These are phyloP conservation scores for Nylanderia fulva DNA, from an alignment of 1,140 invertebrate species.

Conservation along the genomic window DNA sequence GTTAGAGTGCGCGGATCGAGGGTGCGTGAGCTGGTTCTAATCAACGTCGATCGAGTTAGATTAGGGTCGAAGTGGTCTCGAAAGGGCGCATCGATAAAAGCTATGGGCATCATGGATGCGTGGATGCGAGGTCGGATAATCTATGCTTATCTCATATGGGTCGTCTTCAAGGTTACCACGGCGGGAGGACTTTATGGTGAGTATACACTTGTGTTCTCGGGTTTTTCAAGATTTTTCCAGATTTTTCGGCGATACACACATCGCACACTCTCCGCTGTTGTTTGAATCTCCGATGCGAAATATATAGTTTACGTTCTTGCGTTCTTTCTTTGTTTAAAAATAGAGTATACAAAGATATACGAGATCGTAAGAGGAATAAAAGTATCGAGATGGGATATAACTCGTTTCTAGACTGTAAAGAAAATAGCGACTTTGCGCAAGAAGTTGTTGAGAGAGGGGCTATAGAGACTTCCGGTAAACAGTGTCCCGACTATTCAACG, in stretches of 20 bases:
- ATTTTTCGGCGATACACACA: background rate
- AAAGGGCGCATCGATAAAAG: constrained; percentile 70
- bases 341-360: background rate
- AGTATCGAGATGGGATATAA: constrained; percentile 11
- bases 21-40: constrained; percentile 47
- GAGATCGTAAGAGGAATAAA: constrained; percentile 25
- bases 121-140: constrained; percentile 80
- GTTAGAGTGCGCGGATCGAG: background rate
- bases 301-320: background rate
- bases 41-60: constrained; percentile 72
- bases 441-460: constrained; percentile 21
- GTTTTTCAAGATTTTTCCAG: background rate
- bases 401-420: constrained; percentile 13
- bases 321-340: constrained; percentile 6
- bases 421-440: constrained; percentile 6
- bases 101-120: constrained; percentile 79
- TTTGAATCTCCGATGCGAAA: background rate
- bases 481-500: constrained; percentile 42
- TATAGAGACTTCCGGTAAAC: constrained; percentile 56
- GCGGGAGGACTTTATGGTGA: constrained; percentile 82
- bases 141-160: constrained; percentile 81
- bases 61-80: constrained; percentile 62
- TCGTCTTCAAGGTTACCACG: constrained; percentile 77
- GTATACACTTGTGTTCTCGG: constrained; percentile 36
- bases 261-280: too few relatives aligned